These are phyloP conservation scores for Ormyrus pomaceus DNA, from an alignment of 2,888 invertebrate species.

Conservation along the genomic window DNA sequence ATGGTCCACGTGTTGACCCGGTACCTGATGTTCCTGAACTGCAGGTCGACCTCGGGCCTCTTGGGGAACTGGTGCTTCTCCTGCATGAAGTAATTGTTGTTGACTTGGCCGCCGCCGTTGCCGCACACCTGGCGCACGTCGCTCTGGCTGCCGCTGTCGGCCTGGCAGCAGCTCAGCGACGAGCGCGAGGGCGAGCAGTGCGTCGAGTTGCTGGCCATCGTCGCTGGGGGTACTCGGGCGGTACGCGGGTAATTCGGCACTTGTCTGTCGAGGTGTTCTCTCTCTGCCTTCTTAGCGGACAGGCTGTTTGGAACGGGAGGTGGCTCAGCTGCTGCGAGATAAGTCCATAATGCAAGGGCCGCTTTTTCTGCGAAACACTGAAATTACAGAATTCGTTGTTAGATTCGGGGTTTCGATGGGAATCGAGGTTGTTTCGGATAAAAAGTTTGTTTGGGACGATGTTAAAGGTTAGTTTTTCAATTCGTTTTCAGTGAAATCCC, in stretches of 20 bases:
- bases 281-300: not conserved
- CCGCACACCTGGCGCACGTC: constrained; percentile 65
- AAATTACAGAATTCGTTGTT: no score
- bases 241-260: no score
- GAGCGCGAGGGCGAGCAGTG: constrained; percentile 71
- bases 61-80: constrained; percentile 77
- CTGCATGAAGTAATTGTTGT: constrained; percentile 67
- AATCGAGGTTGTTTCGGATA: no score
- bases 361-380: no score
- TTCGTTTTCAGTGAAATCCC: no score
- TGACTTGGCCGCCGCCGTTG: constrained; percentile 51
- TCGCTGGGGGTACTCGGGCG: not conserved
- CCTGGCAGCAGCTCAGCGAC: constrained; percentile 72
- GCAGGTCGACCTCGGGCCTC: constrained; percentile 82
- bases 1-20: constrained; percentile 79
- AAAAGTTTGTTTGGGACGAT: no score
- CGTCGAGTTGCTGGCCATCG: constrained; percentile 62
- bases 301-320: no score
- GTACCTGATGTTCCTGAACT: constrained; percentile 83
- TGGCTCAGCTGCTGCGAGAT: no score
- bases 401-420: no score
- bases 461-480: no score
- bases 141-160: constrained; percentile 68
- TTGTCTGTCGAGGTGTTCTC: not conserved
- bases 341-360: not conserved